Percentiles rank a stretch among this genome's conserved stretches.
phyloP scores from a whole-genome alignment of 2,888 invertebrate genomes.

The Argynnis bischoffii region DNA sequence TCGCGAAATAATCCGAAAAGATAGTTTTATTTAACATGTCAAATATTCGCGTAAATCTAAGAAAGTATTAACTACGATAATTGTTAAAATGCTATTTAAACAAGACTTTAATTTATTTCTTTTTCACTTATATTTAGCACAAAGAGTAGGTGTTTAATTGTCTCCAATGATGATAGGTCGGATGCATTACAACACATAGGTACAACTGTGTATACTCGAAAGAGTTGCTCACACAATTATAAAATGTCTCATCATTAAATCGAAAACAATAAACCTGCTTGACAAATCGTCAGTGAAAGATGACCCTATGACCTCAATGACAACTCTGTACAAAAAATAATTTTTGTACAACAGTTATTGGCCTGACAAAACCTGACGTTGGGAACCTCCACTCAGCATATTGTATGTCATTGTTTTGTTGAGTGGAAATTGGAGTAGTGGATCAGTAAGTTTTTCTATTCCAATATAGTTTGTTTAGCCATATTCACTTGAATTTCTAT shows the following conservation, averaged over 20 bases:
- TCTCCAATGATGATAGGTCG: not conserved
- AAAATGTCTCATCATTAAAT: slow-evolving; percentile 39
- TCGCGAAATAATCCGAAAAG: too few relatives aligned
- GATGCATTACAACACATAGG: not conserved
- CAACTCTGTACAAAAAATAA: slow-evolving; percentile 21
- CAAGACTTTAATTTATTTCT: too few relatives aligned
- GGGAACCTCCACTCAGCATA: slow-evolving; percentile 17
- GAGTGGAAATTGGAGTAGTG: too few relatives aligned
- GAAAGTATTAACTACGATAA: too few relatives aligned
- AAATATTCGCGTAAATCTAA: too few relatives aligned
- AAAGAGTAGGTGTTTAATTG: too few relatives aligned
- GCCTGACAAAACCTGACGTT: slow-evolving; percentile 2
- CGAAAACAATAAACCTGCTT: slow-evolving; percentile 38
- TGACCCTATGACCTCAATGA: slow-evolving; percentile 40
- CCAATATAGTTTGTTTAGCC: too few relatives aligned
- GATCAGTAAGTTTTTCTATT: not conserved
- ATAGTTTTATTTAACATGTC: too few relatives aligned
- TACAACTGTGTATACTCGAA: not conserved
- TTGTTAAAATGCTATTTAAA: too few relatives aligned
- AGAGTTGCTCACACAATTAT: slow-evolving; percentile 32
- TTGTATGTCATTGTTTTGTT: not conserved
- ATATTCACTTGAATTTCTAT: too few relatives aligned
- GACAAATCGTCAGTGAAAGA: slow-evolving; percentile 37
- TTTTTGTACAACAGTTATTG: slow-evolving; percentile 19
- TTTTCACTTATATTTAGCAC: too few relatives aligned